Conservation (phyloP, 2,797 vertebrate species). For the Alcedo quadribrachys region DNA sequence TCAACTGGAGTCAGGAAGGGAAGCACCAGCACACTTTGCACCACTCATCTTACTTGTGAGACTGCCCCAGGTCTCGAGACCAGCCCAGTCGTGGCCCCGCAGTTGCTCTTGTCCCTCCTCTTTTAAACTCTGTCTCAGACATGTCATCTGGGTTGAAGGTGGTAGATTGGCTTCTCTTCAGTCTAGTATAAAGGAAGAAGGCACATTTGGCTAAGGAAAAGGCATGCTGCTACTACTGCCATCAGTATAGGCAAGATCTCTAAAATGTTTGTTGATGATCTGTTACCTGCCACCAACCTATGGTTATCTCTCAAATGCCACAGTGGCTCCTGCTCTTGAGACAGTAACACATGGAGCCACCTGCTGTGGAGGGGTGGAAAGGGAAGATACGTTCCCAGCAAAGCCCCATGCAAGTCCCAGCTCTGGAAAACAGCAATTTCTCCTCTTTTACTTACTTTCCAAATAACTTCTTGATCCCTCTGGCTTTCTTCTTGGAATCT, state of each 20-base stretch:
- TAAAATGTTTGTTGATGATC: neutral
- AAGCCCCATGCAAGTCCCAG: neutral
- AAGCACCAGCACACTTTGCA: fast-evolving
- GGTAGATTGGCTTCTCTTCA: constrained; percentile 95
- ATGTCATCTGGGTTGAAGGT: constrained; percentile 93
- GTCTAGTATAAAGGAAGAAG: constrained; percentile 73
- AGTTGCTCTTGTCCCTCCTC: constrained; percentile 95
- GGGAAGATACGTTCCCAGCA: neutral
- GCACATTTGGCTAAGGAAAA: neutral
- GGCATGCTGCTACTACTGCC: neutral
- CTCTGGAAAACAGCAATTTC: neutral
- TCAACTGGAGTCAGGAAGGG: fast-evolving
- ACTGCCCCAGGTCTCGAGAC: constrained; percentile 93
- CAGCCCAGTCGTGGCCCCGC: constrained; percentile 94
- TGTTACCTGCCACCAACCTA: fast-evolving
- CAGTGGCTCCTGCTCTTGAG: neutral
- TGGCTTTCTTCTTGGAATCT: constrained; percentile 92
- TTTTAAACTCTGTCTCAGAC: constrained; percentile 90
- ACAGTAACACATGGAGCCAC: neutral
- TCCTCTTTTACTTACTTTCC: constrained; percentile 85
- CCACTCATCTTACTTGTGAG: constrained; percentile 78
- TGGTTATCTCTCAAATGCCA: neutral
- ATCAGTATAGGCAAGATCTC: neutral
- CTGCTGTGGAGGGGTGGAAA: fast-evolving
- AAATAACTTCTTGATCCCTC: constrained; percentile 94